Evolutionary conservation across 2,888 invertebrate species (phyloP), one percentile per base, ranked within the genome.

Genomic region (Apamea crenata): DNA sequence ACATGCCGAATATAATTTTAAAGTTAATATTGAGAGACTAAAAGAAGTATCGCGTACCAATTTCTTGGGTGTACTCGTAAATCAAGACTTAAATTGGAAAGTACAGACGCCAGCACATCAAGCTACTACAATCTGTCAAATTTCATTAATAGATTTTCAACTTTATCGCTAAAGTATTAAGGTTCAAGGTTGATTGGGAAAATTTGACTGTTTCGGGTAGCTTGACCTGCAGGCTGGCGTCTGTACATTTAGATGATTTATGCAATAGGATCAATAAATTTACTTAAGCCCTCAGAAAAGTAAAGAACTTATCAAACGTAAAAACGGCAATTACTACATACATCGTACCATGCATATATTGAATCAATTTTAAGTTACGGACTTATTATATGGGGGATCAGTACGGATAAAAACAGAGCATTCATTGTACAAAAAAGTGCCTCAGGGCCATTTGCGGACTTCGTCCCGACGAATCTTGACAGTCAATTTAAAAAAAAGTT

Each of bases 71-170:
- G 32, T 65, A 63, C 21, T 73, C 7, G 36, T 65, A 47, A 32
- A 73, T 36, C 29, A 73, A 73, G 63, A 73, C n/a, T 18, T 65
- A n/a, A 74, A 36, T 36, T 65, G 50, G 36, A 74, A 56, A 56
- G 16, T 18, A 18, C n/a, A n/a, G n/a, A n/a, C n/a, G n/a, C n/a
- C n/a, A n/a, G n/a, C n/a, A n/a, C n/a, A n/a, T n/a, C n/a, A n/a
- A n/a, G n/a, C n/a, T n/a, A n/a, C n/a, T n/a, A n/a, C n/a, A n/a
- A n/a, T n/a, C n/a, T n/a, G n/a, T n/a, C n/a, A n/a, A n/a, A n/a
- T n/a, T n/a, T n/a, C n/a, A n/a, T n/a, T n/a, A n/a, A n/a, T n/a
- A n/a, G n/a, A n/a, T n/a, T n/a, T n/a, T n/a, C n/a, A n/a, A n/a
- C n/a, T n/a, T n/a, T n/a, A n/a, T n/a, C n/a, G n/a, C n/a, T n/a